Evolutionary conservation across 2,113 vertebrate species (phyloP), one percentile per base, ranked within the genome.

Genomic region (Rhinolophus ferrumequinum): DNA sequence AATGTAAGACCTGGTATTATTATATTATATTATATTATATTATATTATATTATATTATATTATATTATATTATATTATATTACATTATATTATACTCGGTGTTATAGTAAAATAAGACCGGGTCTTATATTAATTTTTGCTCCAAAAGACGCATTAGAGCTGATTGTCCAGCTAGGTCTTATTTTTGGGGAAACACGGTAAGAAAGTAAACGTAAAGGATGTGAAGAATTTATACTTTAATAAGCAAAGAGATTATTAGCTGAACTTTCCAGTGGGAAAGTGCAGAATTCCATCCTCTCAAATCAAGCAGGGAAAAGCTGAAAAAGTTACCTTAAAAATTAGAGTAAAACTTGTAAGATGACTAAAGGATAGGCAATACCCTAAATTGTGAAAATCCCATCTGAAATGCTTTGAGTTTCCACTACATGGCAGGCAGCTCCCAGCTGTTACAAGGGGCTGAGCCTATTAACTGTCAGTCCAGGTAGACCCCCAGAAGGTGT

Each of bases 171-270:
- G 41, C 41, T 44, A 44, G 41, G 41, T 44, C 41, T 44, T 44
- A 44, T 44, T 44, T 44, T 44, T 7, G 41, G 41, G 41, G 41
- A 44, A 44, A 44, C 41, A 44, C 6, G 16, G 54, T 47, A 82
- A 0, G 8, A 81, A 83, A 96, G 54, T 1, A 95, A 90, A 33
- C 50, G 96, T 69, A 47, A 47, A 77, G 77, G 70, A 89, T 67
- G 18, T 26, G 33, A 87, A 72, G 69, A 94, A 93, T 91, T 94
- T 93, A 96, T 88, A 86, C 89, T 96, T 94, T 93, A 90, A 95
- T 60, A 76, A 96, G 47, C 35, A 50, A 82, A 90, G 66, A 97
- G 75, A 94, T 91, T 86, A 95, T 91, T 86, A 95, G 69, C 75
- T 73, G n/a, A 91, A 69, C 24, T 95, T 64, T 91, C 33, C 28